Base-by-base conservation (phyloP, 2,797 vertebrate species). In the Cottoperca gobio region DNA sequence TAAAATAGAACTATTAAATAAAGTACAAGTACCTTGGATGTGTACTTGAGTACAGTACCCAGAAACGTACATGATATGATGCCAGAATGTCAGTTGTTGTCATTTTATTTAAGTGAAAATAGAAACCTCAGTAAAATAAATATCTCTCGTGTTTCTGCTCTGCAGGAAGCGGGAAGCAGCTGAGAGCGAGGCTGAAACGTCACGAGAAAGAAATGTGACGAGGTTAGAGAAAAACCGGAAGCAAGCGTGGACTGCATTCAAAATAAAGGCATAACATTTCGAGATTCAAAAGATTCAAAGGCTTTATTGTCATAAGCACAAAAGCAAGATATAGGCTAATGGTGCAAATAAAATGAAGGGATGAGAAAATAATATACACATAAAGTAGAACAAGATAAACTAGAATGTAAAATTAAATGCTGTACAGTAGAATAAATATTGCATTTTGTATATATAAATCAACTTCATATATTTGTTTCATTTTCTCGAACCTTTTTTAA, bases 91-190 rank as follows among this genome's bases (percentile, higher is more conserved):
- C n/a, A 59, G 23, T 39, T 26, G 5, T 13, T n/a, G 19, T 28
- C 2, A 5, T 46, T 54, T 60, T 5, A 37, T 28, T 61, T 3
- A 12, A 13, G 10, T 21, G 8, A 28, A 42, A 23, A n/a, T 5
- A 42, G 12, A 70, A 43, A 58, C 39, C 21, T 6, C 7, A 54
- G 24, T 2, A 35, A 8, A 35, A 17, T 45, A 13, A 13, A 7
- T 11, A 21, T 9, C 1, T 65, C 1, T 24, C 6, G 19, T 54
- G 37, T 43, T 78, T 71, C 23, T 45, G 5, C 64, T 66, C 10
- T n/a, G 33, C 73, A 81, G 85, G 73, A 86, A 82, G 75, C 67
- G 33, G 66, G 83, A 84, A 84, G 67, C 71, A 80, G 81, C 67
- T 80, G 80, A 78, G 52, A 14, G 24, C 26, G 33, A 82, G 43